phyloP scores from a whole-genome alignment of 2,113 vertebrate genomes.

The Saimiri boliviensis region DNA sequence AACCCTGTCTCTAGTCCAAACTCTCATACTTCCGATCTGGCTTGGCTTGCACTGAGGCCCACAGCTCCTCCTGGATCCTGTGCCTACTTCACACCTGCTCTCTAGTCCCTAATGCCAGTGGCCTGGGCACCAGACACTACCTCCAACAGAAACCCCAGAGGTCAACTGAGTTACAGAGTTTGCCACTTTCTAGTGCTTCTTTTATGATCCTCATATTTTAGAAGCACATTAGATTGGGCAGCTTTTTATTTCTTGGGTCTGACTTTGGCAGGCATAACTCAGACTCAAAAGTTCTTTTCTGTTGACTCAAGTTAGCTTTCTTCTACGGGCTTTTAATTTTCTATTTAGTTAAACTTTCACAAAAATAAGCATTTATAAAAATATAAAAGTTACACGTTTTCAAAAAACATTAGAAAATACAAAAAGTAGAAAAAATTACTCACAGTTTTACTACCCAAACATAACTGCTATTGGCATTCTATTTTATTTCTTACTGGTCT shows the following conservation, averaged over 20 bases:
- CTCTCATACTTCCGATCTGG: neutral
- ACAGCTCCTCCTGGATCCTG: neutral
- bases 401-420: conserved; percentile 58
- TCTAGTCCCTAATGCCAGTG: neutral
- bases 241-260: conserved; percentile 52
- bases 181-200: conserved; percentile 42
- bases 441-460: conserved; percentile 52
- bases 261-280: conserved; percentile 41
- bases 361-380: conserved; percentile 65
- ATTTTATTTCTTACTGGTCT: conserved; percentile 57
- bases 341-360: conserved; percentile 52
- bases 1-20: neutral
- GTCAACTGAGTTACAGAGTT: neutral
- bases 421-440: conserved; percentile 66
- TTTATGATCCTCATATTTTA: conserved; percentile 50
- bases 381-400: conserved; percentile 57
- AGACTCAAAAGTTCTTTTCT: conserved; percentile 57
- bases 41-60: neutral
- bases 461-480: conserved; percentile 43
- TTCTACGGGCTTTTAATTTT: conserved; percentile 57
- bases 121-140: neutral
- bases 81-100: conserved; percentile 28
- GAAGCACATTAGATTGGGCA: conserved; percentile 40
- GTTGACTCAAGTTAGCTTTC: conserved; percentile 52
- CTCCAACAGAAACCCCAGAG: conserved; percentile 2